Evolutionary conservation across 2,888 invertebrate species (phyloP), one percentile per base, ranked within the genome.

Genomic region (Nysson spinosus): DNA sequence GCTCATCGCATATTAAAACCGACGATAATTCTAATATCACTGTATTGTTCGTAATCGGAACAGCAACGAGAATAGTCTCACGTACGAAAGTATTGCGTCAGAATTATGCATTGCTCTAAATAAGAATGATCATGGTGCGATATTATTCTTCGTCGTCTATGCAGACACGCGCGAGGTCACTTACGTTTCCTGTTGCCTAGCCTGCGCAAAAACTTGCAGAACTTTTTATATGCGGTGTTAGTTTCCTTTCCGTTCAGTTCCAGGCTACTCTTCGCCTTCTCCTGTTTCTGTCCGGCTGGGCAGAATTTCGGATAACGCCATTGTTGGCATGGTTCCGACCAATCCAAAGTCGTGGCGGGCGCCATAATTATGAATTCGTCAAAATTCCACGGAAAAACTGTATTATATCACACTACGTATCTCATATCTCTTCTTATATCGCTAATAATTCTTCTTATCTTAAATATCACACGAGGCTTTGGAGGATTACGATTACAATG

Each of bases 261-360:
- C 50, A 80, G 72, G 2, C 80, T 69, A 51, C 83, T 85, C 52
- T 83, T 85, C 5, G 81, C 77, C 60, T 71, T 78, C 28, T 77
- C 77, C 19, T 50, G 58, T 63, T 71, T 75, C 37, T 63, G 69
- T 3, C 54, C 72, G 3, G 77, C 14, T 1, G 72, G 60, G 24
- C 71, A 77, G 24, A 70, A 40, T 49, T 83, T 83, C 16, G 85
- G 85, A 40, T 85, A 86, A 4, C 85, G 80, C 86, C 83, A 85
- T 9, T 83, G 80, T 42, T 86, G 86, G 60, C 83, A 73, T 0
- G 86, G 86, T 20, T 86, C 85, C 17, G 86, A 83, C 85, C 85
- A 86, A 51, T 85, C 83, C 22, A 85, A 51, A 4, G 80, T 79
- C 34, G 78, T 85, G 2, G 84, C 78, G 5, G 85, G 86, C 14